phyloP scores from a whole-genome alignment of 2,888 invertebrate genomes.

The Gonocerus acuteangulatus region DNA sequence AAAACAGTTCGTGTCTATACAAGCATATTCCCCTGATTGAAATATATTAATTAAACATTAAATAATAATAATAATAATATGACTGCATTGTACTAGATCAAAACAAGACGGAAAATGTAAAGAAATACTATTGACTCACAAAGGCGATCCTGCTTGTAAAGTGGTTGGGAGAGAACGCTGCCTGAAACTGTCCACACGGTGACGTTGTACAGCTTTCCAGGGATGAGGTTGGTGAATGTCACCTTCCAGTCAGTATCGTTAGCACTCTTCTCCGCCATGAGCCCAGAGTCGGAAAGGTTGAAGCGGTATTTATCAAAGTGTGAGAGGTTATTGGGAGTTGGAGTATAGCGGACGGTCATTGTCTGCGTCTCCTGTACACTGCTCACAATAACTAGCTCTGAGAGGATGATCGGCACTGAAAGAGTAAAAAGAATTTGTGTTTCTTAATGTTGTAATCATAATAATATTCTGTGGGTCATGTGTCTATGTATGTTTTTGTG shows the following conservation, averaged over 20 bases:
- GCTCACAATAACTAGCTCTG: constrained; percentile 82
- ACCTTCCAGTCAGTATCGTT: constrained; percentile 58
- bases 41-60: too few relatives aligned
- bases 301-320: constrained; percentile 80
- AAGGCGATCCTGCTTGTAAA: constrained; percentile 77
- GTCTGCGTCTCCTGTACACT: constrained; percentile 65
- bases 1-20: too few relatives aligned
- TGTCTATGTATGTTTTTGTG: too few relatives aligned
- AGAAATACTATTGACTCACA: constrained; percentile 49
- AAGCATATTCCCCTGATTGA: too few relatives aligned
- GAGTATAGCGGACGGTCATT: constrained; percentile 70
- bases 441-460: neutral
- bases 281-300: constrained; percentile 66
- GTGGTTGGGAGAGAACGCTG: constrained; percentile 74
- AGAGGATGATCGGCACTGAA: constrained; percentile 79
- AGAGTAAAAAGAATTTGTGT: too few relatives aligned
- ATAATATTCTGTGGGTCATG: too few relatives aligned
- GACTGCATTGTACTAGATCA: too few relatives aligned
- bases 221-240: constrained; percentile 62
- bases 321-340: constrained; percentile 72
- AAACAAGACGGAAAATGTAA: constrained; percentile 17
- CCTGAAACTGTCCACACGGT: constrained; percentile 87
- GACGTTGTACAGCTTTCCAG: constrained; percentile 83
- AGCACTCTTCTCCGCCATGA: constrained; percentile 63
- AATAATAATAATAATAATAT: too few relatives aligned